A percentile compares a stretch with the other conserved stretches of the same genome.
phyloP scores from a whole-genome alignment of 2,888 invertebrate species.

The Chrysolina oricalcia region DNA sequence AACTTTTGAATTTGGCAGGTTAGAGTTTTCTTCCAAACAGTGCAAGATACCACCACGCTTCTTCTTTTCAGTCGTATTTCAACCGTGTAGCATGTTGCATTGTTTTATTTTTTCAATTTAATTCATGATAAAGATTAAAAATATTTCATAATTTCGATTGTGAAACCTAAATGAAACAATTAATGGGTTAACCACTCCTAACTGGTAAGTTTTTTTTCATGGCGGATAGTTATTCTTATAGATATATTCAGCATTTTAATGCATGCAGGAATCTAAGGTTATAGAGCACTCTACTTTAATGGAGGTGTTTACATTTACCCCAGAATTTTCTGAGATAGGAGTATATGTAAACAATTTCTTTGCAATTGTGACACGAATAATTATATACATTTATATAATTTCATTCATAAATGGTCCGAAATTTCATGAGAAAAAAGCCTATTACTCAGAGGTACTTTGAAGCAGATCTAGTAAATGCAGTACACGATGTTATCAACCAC shows the following conservation, averaged over 20 bases:
- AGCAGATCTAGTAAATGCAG: slow-evolving; percentile 25
- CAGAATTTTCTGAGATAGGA: not conserved
- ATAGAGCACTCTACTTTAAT: not conserved
- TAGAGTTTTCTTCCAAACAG: slow-evolving; percentile 16
- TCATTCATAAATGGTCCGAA: no score
- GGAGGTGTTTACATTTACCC: slow-evolving; percentile 10
- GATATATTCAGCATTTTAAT: slow-evolving; percentile 13
- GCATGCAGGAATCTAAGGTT: slow-evolving; percentile 22
- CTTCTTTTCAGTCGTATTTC: slow-evolving; percentile 1
- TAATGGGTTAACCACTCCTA: not conserved
- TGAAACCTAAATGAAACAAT: not conserved
- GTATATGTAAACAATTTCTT: slow-evolving; percentile 6
- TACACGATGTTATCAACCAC: slow-evolving; percentile 22
- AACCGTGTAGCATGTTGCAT: slow-evolving; percentile 1
- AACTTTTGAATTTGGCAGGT: slow-evolving; percentile 10
- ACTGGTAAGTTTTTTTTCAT: not conserved
- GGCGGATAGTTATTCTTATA: not conserved
- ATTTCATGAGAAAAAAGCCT: slow-evolving; percentile 6
- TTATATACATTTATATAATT: slow-evolving; percentile 4
- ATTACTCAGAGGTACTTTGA: slow-evolving; percentile 20
- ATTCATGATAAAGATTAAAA: not conserved
- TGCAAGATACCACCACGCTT: slow-evolving; percentile 20
- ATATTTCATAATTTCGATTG: not conserved
- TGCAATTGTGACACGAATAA: slow-evolving; percentile 5
- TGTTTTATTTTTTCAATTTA: not conserved